Base-by-base conservation (phyloP, 2,113 vertebrate genomes). In the Lontra canadensis region DNA sequence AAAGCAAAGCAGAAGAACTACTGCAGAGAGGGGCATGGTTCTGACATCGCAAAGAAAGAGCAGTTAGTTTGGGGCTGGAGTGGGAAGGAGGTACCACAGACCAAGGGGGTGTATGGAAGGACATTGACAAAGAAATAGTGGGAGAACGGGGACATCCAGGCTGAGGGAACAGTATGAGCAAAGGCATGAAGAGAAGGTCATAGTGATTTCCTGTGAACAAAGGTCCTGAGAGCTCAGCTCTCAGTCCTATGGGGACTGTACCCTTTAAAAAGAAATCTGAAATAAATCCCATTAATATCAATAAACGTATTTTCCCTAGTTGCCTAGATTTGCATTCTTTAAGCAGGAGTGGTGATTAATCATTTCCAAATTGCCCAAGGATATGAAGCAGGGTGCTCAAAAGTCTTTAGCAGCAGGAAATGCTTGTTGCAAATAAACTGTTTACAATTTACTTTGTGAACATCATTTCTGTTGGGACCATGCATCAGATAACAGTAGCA, bases 211-310 rank as follows among this genome's bases (percentile, higher is more conserved):
- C 76, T 14, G 36, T n/a, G 47, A 85, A 90, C 44, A 88, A 93
- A 74, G 73, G 31, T 21, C 25, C 81, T 55, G 42, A 90, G 82
- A 92, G 7, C 65, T 90, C 73, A 78, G 31, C 20, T 96, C 42
- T 96, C 42, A 76, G 52, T 55, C 76, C 42, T 81, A 74, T 42
- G 34, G 61, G 96, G 47, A 90, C 36, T 44, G 55, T 36, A 42
- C 34, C 26, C 36, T 92, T 83, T 26, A 9, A 87, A 88, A 87
- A 88, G 90, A 92, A 67, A 36, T 42, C 47, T 36, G 71, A 96
- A 96, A 63, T 86, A 96, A 96, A 79, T 91, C 74, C 65, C 86
- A 97, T 98, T 97, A 97, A 96, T 97, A 95, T 84, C 96, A 96
- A 90, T 97, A 95, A 96, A 23, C 73, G 42, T 57, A 14, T 93